A percentile compares a stretch with the other conserved stretches of the same genome.
Evolutionary conservation across 1,140 invertebrate species (phyloP).

Genomic region (Trinorchestia longiramus): DNA sequence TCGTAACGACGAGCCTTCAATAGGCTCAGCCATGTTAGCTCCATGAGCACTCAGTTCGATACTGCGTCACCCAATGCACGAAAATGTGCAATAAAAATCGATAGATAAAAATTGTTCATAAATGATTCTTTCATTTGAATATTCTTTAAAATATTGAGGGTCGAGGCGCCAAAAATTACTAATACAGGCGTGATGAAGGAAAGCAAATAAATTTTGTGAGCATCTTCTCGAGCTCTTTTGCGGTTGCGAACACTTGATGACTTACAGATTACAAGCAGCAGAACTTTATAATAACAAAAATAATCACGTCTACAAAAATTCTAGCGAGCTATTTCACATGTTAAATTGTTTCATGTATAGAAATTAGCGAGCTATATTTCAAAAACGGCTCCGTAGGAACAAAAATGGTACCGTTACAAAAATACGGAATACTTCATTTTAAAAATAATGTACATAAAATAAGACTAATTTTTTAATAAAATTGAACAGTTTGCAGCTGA

Average conservation of each 20-base stretch:
- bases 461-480: neutral
- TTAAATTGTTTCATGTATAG: neutral
- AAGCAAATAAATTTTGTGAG: neutral
- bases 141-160: neutral
- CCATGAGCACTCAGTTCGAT: no score
- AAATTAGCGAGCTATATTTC: neutral
- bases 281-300: neutral
- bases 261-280: neutral
- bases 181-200: neutral
- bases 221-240: neutral
- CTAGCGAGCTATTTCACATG: neutral
- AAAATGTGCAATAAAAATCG: neutral
- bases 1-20: no score
- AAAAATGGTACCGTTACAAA: neutral
- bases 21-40: no score
- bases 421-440: neutral
- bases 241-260: neutral
- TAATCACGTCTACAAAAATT: slow-evolving; percentile 1
- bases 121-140: neutral
- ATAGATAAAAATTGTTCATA: neutral
- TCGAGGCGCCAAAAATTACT: neutral
- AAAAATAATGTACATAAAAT: neutral
- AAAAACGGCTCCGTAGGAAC: neutral
- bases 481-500: neutral
- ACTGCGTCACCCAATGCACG: no score